These are phyloP conservation scores for Stenotaenia linearis DNA, from an alignment of 2,888 invertebrate genomes.

Conservation along the genomic window DNA sequence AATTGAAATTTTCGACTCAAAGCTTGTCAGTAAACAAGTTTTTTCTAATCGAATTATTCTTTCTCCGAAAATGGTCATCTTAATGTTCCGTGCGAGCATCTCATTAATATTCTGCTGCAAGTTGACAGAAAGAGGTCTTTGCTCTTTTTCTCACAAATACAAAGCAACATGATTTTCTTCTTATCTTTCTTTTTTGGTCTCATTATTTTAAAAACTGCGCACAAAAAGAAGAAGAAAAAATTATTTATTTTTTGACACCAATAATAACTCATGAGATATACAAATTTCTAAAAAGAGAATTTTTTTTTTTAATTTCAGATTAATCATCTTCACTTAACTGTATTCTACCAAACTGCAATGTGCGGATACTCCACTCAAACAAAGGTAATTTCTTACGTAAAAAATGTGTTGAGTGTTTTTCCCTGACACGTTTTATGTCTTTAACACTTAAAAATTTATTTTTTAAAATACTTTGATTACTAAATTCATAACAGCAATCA, in stretches of 20 bases:
- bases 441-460: background rate
- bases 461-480: background rate
- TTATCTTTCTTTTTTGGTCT: background rate
- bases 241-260: background rate
- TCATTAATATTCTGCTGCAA: conserved; percentile 17
- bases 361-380: background rate
- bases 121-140: conserved; percentile 22
- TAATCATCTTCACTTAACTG: background rate
- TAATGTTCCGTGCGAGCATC: background rate
- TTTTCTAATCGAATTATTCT: background rate
- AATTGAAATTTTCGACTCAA: background rate
- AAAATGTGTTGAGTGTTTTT: no score
- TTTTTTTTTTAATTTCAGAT: background rate
- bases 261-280: background rate
- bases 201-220: background rate
- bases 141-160: conserved; percentile 6
- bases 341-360: background rate
- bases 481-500: conserved; percentile 20
- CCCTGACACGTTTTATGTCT: no score
- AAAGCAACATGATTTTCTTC: background rate
- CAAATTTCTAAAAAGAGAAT: background rate
- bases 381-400: background rate
- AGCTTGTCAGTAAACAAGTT: conserved; percentile 5
- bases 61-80: conserved; percentile 21
- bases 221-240: background rate